These are phyloP conservation scores for Moxostoma hubbsi DNA, from an alignment of 2,797 vertebrate genomes.

Conservation along the genomic window DNA sequence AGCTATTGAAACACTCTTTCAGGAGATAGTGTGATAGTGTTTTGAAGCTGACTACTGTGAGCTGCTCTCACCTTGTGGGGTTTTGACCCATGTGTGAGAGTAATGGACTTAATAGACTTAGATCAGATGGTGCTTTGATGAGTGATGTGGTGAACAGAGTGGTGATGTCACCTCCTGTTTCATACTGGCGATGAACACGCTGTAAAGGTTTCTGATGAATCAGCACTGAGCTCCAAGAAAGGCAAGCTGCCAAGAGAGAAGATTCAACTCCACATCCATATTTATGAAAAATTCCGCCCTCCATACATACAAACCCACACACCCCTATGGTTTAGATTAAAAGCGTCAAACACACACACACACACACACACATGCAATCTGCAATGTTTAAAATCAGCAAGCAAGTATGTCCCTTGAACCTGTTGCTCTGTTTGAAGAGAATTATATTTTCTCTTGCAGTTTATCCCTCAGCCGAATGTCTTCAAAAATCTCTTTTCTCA, in stretches of 20 bases:
- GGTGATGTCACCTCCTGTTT: slow-evolving; percentile 51
- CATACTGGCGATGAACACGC: slow-evolving; percentile 24
- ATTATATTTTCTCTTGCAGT: slow-evolving; percentile 18
- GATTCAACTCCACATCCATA: slow-evolving; percentile 34
- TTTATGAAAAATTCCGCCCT: too few species aligned
- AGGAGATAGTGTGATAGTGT: background rate
- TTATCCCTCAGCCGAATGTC: slow-evolving; percentile 50
- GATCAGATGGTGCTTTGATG: slow-evolving; percentile 53
- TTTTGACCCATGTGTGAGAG: slow-evolving; percentile 40
- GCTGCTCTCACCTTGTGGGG: slow-evolving; percentile 40
- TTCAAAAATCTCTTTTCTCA: slow-evolving; percentile 50
- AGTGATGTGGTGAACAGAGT: slow-evolving; percentile 37
- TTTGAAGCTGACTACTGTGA: slow-evolving; percentile 9
- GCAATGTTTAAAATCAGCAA: slow-evolving; percentile 43
- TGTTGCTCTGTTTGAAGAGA: slow-evolving; percentile 52
- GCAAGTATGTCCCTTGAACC: slow-evolving; percentile 53
- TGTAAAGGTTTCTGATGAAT: slow-evolving; percentile 36
- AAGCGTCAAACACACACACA: slow-evolving; percentile 1
- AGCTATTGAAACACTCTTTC: background rate
- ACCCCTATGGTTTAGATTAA: slow-evolving; percentile 17
- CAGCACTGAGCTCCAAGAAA: slow-evolving; percentile 41
- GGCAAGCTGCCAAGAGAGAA: slow-evolving; percentile 26
- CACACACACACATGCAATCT: background rate
- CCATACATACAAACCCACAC: background rate
- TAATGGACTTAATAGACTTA: slow-evolving; percentile 50